A percentile compares a stretch with the other conserved stretches of the same genome.
Conservation (phyloP, 2,797 vertebrate species). For the Pyrrhura leucotis region DNA sequence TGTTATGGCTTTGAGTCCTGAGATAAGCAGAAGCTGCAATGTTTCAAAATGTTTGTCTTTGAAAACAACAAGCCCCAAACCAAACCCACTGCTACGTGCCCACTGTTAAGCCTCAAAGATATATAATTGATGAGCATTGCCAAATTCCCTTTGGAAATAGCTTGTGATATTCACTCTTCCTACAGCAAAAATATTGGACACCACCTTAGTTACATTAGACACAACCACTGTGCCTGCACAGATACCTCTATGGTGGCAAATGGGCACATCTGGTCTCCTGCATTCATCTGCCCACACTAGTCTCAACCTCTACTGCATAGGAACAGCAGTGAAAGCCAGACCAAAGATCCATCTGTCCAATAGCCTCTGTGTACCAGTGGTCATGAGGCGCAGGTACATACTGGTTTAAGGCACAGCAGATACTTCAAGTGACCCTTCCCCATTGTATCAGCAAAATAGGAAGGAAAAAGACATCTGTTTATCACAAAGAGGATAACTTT, state of each 20-base stretch:
- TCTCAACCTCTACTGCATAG: background rate
- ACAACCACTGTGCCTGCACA: background rate
- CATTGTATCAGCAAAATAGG: background rate
- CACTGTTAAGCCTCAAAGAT: background rate
- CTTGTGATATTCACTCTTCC: background rate
- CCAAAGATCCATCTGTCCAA: background rate
- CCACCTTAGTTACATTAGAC: background rate
- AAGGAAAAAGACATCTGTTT: background rate
- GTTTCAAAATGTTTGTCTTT: background rate
- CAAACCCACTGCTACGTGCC: background rate
- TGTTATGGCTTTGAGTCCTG: background rate
- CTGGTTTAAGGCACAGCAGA: background rate
- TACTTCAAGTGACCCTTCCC: background rate
- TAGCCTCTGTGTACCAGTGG: background rate
- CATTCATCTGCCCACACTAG: background rate
- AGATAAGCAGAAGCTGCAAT: background rate
- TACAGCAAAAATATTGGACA: background rate
- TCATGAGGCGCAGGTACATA: background rate
- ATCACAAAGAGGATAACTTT: background rate
- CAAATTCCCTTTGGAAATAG: background rate
- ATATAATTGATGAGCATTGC: background rate
- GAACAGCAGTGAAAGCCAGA: background rate
- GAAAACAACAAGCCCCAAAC: background rate
- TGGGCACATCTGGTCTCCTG: background rate
- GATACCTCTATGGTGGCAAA: background rate